These are phyloP conservation scores for Eledona agricola DNA, from an alignment of 2,888 invertebrate species.

Conservation along the genomic window DNA sequence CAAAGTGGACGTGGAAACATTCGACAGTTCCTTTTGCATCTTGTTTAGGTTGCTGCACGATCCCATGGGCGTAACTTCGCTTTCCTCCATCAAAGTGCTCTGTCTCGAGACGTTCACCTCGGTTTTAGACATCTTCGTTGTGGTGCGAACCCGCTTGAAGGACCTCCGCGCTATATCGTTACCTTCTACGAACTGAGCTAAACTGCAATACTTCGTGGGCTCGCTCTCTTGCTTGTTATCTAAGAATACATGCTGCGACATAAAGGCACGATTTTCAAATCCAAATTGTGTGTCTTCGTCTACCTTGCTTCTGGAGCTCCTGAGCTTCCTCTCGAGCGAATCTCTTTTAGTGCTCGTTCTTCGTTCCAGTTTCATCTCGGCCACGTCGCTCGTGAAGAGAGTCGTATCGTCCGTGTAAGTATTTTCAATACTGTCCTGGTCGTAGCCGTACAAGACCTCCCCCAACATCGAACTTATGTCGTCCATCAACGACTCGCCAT, in stretches of 20 bases:
- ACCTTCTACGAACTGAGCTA: constrained; percentile 85
- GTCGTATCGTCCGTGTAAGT: constrained; percentile 78
- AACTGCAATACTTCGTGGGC: constrained; percentile 76
- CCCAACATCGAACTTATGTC: constrained; percentile 79
- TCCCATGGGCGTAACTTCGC: constrained; percentile 49
- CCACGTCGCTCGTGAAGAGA: constrained; percentile 67
- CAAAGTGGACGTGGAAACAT: constrained; percentile 50
- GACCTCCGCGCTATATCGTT: constrained; percentile 84
- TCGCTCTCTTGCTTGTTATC: constrained; percentile 61
- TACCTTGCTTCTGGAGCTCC: constrained; percentile 58
- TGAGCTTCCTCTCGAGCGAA: constrained; percentile 56
- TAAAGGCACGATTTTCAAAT: constrained; percentile 77
- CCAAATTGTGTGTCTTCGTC: constrained; percentile 71
- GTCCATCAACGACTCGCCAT: constrained; percentile 81
- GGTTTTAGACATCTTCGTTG: constrained; percentile 60
- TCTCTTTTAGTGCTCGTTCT: constrained; percentile 66
- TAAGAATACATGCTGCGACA: constrained; percentile 60
- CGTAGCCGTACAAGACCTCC: constrained; percentile 75
- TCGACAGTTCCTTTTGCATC: constrained; percentile 57
- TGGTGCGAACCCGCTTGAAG: constrained; percentile 66
- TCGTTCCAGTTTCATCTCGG: constrained; percentile 61
- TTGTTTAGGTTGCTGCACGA: constrained; percentile 55
- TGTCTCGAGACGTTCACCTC: constrained; percentile 58
- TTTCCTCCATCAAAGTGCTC: constrained; percentile 58
- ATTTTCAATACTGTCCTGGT: constrained; percentile 67